A percentile compares a stretch with the other conserved stretches of the same genome.
Evolutionary conservation across 2,888 invertebrate species (phyloP).

Genomic region (Acleris literana): DNA sequence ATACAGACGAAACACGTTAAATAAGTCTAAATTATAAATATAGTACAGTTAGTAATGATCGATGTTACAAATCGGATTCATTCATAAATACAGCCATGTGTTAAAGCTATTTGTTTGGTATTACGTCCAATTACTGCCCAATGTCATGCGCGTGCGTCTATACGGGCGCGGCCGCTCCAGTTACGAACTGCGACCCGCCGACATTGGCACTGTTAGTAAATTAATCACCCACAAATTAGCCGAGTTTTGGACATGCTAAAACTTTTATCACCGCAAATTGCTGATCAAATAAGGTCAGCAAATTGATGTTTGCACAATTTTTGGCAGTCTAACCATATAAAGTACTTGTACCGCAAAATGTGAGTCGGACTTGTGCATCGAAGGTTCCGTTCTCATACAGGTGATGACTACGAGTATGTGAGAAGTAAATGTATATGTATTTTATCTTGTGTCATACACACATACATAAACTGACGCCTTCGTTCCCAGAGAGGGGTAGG

Average conservation of each 20-base stretch:
- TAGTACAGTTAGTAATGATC: too few species aligned
- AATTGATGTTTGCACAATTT: slow-evolving; percentile 20
- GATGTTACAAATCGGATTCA: not conserved
- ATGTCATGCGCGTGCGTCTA: slow-evolving; percentile 7
- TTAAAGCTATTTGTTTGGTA: slow-evolving; percentile 11
- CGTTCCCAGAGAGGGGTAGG: too few species aligned
- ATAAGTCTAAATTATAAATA: too few species aligned
- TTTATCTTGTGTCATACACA: too few species aligned
- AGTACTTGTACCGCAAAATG: too few species aligned
- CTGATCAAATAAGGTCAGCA: slow-evolving; percentile 16
- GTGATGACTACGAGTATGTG: too few species aligned
- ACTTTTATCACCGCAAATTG: slow-evolving; percentile 16
- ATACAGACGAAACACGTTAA: too few species aligned
- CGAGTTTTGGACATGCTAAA: slow-evolving; percentile 11
- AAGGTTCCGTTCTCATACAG: too few species aligned
- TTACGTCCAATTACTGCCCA: slow-evolving; percentile 20
- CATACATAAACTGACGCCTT: too few species aligned
- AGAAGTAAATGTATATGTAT: too few species aligned
- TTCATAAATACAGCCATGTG: slow-evolving; percentile 8
- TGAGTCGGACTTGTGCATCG: too few species aligned
- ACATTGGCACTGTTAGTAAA: slow-evolving; percentile 31
- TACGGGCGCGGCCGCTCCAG: slow-evolving; percentile 51
- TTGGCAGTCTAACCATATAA: too few species aligned
- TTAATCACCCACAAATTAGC: slow-evolving; percentile 19
- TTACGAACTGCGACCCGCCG: slow-evolving; percentile 38